Conservation (phyloP, 2,797 vertebrate genomes). For the Anguilla megastoma region DNA sequence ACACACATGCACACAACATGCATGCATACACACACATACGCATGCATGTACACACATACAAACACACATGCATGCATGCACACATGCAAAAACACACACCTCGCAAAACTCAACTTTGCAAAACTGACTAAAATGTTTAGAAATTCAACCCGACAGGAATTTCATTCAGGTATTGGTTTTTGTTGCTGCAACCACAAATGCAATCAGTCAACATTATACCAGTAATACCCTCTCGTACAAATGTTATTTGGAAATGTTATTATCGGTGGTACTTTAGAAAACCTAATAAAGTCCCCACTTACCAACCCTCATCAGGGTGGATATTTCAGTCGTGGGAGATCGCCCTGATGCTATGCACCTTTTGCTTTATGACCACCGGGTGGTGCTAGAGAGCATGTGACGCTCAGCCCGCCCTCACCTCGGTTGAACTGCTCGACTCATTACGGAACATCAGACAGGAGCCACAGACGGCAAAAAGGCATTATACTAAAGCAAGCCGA, state of each 20-base stretch:
- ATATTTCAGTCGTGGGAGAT: background rate
- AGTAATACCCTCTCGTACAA: background rate
- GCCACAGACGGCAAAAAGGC: background rate
- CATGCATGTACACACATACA: too few relatives aligned
- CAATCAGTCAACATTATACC: background rate
- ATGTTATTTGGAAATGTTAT: background rate
- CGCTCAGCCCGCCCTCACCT: conserved; percentile 10
- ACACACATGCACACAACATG: too few relatives aligned
- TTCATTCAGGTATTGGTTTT: background rate
- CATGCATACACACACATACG: too few relatives aligned
- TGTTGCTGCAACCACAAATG: background rate
- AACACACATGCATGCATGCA: background rate
- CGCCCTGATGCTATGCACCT: background rate
- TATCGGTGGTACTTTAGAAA: background rate
- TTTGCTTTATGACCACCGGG: conserved; percentile 12
- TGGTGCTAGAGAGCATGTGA: conserved; percentile 17
- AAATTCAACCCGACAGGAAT: background rate
- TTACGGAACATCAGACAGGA: background rate
- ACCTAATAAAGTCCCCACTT: background rate
- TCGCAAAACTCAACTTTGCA: background rate
- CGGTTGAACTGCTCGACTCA: conserved; percentile 14
- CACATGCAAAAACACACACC: background rate
- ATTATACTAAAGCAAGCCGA: background rate
- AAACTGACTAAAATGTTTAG: background rate
- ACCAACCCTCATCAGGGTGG: background rate